Conservation (phyloP, 92 coral and sea anemone species). For the Metridium senile region DNA sequence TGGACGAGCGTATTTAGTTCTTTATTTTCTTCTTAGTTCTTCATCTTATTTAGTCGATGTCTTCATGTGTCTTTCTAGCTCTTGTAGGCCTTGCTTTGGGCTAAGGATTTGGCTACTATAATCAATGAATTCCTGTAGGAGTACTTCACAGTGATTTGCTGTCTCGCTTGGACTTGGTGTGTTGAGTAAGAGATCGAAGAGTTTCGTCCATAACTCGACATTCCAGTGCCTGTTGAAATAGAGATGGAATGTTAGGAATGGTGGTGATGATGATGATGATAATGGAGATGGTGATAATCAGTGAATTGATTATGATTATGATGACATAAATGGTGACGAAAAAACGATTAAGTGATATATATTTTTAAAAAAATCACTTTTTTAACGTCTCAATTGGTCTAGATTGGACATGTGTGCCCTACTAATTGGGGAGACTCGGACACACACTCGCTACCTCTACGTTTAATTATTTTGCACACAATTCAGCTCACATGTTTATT, state of each 20-base stretch:
- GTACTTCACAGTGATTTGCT: constrained; percentile 66
- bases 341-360: background rate
- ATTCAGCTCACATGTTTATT: too few relatives aligned
- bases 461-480: too few relatives aligned
- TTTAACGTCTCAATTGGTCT: too few relatives aligned
- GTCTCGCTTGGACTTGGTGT: constrained; percentile 58
- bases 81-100: background rate
- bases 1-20: background rate
- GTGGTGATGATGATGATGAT: constrained; percentile 6
- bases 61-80: background rate
- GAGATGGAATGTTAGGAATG: background rate
- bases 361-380: too few relatives aligned
- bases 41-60: background rate
- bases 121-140: constrained; percentile 66
- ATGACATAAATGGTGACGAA: background rate
- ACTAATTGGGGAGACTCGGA: too few relatives aligned
- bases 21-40: background rate
- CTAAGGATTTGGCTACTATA: background rate
- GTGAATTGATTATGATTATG: background rate
- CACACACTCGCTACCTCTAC: too few relatives aligned
- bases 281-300: background rate
- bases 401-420: too few relatives aligned
- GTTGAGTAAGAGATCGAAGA: constrained; percentile 80
- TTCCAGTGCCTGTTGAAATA: constrained; percentile 59
- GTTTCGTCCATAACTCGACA: constrained; percentile 61